A percentile compares a stretch with the other conserved stretches of the same genome.
phyloP scores from a whole-genome alignment of 1,140 invertebrate species.

The Panonychus citri region DNA sequence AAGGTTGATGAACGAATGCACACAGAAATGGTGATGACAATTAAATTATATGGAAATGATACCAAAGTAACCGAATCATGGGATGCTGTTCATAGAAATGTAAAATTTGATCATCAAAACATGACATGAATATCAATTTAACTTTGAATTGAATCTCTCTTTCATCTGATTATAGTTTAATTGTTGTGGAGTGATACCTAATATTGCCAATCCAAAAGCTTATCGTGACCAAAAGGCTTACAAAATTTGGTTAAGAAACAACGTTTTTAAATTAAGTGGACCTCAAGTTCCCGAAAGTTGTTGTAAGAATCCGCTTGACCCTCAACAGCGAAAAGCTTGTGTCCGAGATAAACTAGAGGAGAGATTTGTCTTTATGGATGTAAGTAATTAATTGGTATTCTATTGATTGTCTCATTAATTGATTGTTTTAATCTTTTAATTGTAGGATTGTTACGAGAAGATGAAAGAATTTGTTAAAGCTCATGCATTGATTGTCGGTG shows the following conservation, averaged over 20 bases:
- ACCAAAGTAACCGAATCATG: conserved; percentile 45
- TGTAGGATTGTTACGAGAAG: conserved; percentile 39
- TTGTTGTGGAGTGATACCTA: conserved; percentile 47
- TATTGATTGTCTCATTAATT: not conserved
- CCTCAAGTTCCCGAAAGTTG: conserved; percentile 2
- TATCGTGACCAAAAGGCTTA: not conserved
- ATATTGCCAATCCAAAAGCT: not conserved
- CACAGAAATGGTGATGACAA: conserved; percentile 47
- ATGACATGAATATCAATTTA: not conserved
- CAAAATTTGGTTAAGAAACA: not conserved
- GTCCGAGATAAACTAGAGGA: not conserved
- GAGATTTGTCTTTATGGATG: not conserved
- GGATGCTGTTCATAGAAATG: conserved; percentile 28
- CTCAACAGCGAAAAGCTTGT: not conserved
- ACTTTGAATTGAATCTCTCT: not conserved
- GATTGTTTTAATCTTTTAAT: no score
- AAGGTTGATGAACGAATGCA: conserved; percentile 24
- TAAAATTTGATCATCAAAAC: conserved; percentile 2
- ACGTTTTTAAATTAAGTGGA: not conserved
- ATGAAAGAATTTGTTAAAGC: conserved; percentile 39
- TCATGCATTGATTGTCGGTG: conserved; percentile 52
- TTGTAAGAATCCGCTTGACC: not conserved
- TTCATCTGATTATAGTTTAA: conserved; percentile 39
- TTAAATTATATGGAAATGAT: conserved; percentile 23
- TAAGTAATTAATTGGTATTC: not conserved